Base-by-base conservation (phyloP, 2,888 invertebrate species). In the Chironomus riparius region DNA sequence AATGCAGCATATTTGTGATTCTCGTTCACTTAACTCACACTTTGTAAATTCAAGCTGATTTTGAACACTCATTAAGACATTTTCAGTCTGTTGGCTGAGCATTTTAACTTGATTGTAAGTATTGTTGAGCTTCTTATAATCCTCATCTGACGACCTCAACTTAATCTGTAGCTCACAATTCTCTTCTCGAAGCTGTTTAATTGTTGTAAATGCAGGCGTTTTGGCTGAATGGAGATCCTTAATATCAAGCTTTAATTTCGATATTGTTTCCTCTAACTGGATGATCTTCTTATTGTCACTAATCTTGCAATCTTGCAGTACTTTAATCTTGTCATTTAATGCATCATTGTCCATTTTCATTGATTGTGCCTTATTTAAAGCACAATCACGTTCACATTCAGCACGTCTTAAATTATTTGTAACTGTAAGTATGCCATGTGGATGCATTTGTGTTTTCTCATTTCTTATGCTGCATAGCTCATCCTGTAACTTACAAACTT, bases 291-390 rank as follows among this genome's bases (percentile, higher is more conserved):
- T 65, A n/a, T 22, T 74, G 6, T 74, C 74, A 7, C n/a, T 22
- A 7, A 74, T 65, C 24, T 74, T 74, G 1, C 21, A 22, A 10
- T 74, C 74, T 21, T 68, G 28, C 1, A 74, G 5, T n/a, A 68
- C 61, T 18, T 61, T 62, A 13, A 89, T 82, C 80, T 87, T 86
- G 77, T 88, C 86, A 38, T 87, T 85, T 10, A 90, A 80, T 0
- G 86, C 83, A 79, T 88, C 86, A 56, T 88, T 85, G 81, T 91
- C 90, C 79, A 87, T 86, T 77, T 87, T 86, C n/a, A 89, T 79
- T 48, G 88, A 84, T 77, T 86, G 85, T 10, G 88, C 81, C 78
- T 89, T 89, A 0, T 83, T 83, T 78, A 85, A 85, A 2, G 86
- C 84, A 5, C 85, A 79, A 79, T 90, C 88, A 61, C 87, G 83